Evolutionary conservation across 2,888 invertebrate genomes (phyloP), one percentile per base, ranked within the genome.

Genomic region (Athalia cordata): DNA sequence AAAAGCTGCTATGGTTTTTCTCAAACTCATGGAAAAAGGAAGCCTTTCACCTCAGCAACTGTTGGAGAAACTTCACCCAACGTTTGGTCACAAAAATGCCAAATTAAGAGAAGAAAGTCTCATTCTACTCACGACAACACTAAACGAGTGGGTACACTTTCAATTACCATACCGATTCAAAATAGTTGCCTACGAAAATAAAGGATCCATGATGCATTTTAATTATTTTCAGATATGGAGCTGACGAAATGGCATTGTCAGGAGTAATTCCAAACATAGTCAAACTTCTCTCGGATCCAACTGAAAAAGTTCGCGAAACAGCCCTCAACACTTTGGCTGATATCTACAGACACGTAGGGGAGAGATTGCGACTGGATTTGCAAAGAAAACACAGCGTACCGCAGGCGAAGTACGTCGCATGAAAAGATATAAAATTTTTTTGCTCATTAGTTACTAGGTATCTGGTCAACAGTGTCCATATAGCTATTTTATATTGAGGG

Each of bases 271-370:
- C 97, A 3, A 93, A 93, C 82, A 94, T 98, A 78, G 95, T 96
- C 5, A 95, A 95, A 84, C 91, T 98, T 77, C 92, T 97, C 77
- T 95, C 96, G 0, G 98, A 98, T 92, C 97, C 97, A 5, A 96
- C 95, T 83, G 93, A 94, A 52, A 94, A 95, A 68, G 98, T 98
- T 5, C 91, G 98, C 15, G 98, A 98, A 89, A 95, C 96, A 4
- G 97, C 98, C 4, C 93, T 96, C 88, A 94, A 94, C 84, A 95
- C 98, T 7, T 90, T 98, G 68, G 95, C 97, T 59, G 97, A 98
- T 88, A 95, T 98, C 65, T 99, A 98, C 89, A 94, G 96, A 87
- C 97, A 98, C 91, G 97, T 98, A 77, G 97, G 97, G 86, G 98
- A 98, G 88, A 94, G 95, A 89, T 92, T 98, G 81, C 91, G 97